phyloP scores from a whole-genome alignment of 1,140 invertebrate species.

The Apolygus lucorum region DNA sequence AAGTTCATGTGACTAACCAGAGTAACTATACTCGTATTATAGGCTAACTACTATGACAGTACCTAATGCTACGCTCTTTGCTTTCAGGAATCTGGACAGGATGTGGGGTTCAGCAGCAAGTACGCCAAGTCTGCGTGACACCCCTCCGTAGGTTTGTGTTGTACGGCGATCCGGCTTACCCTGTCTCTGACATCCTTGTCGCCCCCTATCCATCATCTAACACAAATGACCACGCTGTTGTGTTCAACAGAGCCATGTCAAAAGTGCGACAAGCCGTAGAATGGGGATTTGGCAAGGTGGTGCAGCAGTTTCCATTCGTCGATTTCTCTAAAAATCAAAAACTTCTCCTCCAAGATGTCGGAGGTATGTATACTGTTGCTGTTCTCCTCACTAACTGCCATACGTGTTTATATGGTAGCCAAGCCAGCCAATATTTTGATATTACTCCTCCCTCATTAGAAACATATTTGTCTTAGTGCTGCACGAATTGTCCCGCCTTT shows the following conservation, averaged over 20 bases:
- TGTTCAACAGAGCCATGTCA: neutral
- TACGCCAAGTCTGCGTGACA: neutral
- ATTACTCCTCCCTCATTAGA: neutral
- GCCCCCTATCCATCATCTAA: neutral
- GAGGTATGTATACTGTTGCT: neutral
- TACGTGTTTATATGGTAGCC: too few species aligned
- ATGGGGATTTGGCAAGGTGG: neutral
- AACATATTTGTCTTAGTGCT: too few species aligned
- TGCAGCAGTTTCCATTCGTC: neutral
- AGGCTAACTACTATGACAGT: too few species aligned
- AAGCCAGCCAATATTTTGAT: neutral
- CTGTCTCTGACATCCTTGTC: neutral
- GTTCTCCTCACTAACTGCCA: neutral
- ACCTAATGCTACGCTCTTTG: too few species aligned
- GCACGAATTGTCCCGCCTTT: too few species aligned
- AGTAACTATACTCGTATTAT: too few species aligned
- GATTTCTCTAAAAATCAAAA: neutral
- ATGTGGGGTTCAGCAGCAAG: neutral
- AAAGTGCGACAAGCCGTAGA: neutral
- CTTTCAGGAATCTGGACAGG: neutral
- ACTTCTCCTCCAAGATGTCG: neutral
- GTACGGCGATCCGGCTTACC: neutral
- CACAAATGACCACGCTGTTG: neutral
- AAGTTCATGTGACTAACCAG: neutral
- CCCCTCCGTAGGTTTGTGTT: neutral